Conservation (phyloP, 1,140 invertebrate species). For the Hirudo medicinalis region DNA sequence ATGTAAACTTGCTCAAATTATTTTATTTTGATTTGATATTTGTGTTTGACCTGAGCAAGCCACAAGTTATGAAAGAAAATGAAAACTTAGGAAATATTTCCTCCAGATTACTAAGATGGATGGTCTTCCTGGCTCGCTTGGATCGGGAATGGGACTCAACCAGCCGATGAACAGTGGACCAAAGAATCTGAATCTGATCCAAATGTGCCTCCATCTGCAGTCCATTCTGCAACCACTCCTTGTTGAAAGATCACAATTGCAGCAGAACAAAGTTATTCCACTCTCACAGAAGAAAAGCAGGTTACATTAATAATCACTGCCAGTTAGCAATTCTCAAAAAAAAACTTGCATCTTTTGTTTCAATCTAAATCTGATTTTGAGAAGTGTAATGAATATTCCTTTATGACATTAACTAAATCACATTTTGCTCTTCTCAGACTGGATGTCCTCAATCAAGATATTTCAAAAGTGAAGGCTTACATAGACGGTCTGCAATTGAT, state of each 20-base stretch:
- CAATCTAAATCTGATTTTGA: no score
- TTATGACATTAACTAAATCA: neutral
- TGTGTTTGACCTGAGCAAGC: no score
- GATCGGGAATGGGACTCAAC: neutral
- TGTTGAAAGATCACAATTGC: conserved; percentile 5
- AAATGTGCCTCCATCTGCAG: neutral
- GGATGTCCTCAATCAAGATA: neutral
- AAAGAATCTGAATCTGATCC: neutral
- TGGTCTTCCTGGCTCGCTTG: neutral
- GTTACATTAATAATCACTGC: neutral
- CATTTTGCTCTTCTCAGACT: neutral
- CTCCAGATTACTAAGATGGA: no score
- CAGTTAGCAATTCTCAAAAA: no score
- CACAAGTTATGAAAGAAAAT: no score
- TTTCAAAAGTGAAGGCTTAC: neutral
- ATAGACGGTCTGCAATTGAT: neutral
- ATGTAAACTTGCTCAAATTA: no score
- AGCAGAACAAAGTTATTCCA: conserved; percentile 8
- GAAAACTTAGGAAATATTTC: no score
- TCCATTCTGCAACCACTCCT: conserved; percentile 3
- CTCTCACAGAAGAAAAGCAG: conserved; percentile 3
- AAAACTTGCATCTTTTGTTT: no score
- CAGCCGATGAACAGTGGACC: neutral
- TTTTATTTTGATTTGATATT: no score
- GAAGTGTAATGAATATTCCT: neutral